Conservation (phyloP, 2,797 vertebrate species). For the Silurus lanzhouensis region DNA sequence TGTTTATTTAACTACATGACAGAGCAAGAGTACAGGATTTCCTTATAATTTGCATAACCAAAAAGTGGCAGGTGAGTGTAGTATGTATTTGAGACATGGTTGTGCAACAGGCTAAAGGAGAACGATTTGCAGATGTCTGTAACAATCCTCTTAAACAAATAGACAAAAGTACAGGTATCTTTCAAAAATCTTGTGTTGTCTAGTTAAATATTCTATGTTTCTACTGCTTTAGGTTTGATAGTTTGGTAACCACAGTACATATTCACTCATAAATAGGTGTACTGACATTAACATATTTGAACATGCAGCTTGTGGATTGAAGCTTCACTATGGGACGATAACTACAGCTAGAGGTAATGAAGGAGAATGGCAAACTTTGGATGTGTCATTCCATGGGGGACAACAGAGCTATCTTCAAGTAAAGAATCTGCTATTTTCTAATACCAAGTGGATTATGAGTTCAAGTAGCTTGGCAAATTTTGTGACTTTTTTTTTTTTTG, state of each 20-base stretch:
- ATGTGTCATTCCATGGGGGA: background rate
- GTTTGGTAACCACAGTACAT: background rate
- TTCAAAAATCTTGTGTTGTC: background rate
- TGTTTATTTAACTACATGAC: background rate
- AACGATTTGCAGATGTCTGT: background rate
- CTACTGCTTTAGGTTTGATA: background rate
- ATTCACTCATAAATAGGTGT: background rate
- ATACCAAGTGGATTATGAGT: background rate
- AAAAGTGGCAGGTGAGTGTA: background rate
- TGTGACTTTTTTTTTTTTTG: background rate
- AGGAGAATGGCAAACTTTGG: slow-evolving; percentile 69
- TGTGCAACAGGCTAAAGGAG: background rate
- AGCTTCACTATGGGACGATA: slow-evolving; percentile 44
- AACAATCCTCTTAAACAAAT: background rate
- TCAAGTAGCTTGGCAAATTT: background rate
- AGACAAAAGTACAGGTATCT: background rate
- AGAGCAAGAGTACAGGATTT: background rate
- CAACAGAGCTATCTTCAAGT: slow-evolving; percentile 64
- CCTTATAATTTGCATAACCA: background rate
- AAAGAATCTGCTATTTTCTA: slow-evolving; percentile 28
- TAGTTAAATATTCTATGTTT: background rate
- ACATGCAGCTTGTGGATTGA: slow-evolving; percentile 67
- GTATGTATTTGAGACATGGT: background rate
- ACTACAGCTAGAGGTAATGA: background rate
- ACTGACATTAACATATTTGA: slow-evolving; percentile 27